Percentiles rank a stretch among this genome's conserved stretches.
These are phyloP conservation scores for Cervus canadensis DNA, from an alignment of 2,113 vertebrate species.

Conservation along the genomic window DNA sequence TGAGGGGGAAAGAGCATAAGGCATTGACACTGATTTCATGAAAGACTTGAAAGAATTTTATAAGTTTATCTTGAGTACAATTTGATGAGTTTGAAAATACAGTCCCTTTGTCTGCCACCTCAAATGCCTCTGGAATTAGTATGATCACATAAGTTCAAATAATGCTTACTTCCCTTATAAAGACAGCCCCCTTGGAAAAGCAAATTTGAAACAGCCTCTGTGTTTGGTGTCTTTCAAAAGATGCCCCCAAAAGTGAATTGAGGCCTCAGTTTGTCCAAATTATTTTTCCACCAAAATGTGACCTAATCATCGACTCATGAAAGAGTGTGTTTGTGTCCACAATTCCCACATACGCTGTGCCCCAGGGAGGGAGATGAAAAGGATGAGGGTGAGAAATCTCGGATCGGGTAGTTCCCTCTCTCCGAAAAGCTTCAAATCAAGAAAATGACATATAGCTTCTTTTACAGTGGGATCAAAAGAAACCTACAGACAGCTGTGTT, in stretches of 20 bases:
- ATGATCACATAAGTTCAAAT: background rate
- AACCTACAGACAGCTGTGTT: slow-evolving; percentile 69
- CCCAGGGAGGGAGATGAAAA: slow-evolving; percentile 55
- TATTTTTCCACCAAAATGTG: slow-evolving; percentile 39
- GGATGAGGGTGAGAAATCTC: slow-evolving; percentile 30
- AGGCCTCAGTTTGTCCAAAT: slow-evolving; percentile 36
- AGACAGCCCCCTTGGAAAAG: background rate
- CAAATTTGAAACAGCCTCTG: slow-evolving; percentile 23
- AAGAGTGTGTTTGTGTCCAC: slow-evolving; percentile 20
- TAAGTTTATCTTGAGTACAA: background rate
- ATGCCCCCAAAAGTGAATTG: background rate
- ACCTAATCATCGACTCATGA: slow-evolving; percentile 15
- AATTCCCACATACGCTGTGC: slow-evolving; percentile 29
- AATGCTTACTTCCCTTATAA: background rate
- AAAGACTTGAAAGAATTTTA: background rate
- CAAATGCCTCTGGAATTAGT: slow-evolving; percentile 2
- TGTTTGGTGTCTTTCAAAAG: background rate
- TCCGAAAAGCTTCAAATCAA: slow-evolving; percentile 66
- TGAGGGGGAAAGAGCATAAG: background rate
- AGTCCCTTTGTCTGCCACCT: background rate
- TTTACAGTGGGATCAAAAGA: slow-evolving; percentile 72
- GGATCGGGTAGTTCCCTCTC: slow-evolving; percentile 35
- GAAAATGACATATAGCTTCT: slow-evolving; percentile 69
- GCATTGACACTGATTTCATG: background rate
- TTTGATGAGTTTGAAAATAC: background rate